Conservation (phyloP, 1,140 invertebrate species). For the Apis mellifera region DNA sequence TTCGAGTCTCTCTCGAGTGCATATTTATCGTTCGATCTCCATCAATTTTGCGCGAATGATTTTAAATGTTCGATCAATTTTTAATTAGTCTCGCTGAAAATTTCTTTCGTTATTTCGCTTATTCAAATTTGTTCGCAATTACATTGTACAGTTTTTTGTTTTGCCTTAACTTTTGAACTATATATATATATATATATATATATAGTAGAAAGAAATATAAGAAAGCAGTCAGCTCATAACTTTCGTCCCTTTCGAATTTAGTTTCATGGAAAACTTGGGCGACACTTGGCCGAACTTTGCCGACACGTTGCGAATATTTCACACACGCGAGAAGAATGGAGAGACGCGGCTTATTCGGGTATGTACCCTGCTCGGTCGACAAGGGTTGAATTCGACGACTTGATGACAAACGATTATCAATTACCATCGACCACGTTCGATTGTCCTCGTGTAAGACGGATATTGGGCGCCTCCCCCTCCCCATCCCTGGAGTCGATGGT, state of each 20-base stretch:
- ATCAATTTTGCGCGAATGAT: too few species aligned
- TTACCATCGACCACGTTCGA: conserved; percentile 46
- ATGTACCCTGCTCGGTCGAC: background rate
- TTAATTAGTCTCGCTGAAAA: too few species aligned
- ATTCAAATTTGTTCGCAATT: conserved; percentile 6
- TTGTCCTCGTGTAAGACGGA: conserved; percentile 37
- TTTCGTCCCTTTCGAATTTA: conserved; percentile 39
- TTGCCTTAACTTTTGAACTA: background rate
- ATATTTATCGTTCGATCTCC: background rate
- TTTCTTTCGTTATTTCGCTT: background rate
- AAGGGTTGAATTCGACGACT: too few species aligned
- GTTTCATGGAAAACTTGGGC: conserved; percentile 47
- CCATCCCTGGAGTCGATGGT: conserved; percentile 30
- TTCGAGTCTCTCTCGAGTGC: conserved; percentile 17
- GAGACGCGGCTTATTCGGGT: background rate
- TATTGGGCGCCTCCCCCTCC: conserved; percentile 6
- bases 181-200: too few species aligned
- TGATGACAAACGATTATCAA: conserved; percentile 42
- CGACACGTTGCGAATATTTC: conserved; percentile 50
- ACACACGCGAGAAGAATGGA: conserved; percentile 51
- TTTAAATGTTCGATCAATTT: too few species aligned
- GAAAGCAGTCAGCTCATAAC: conserved; percentile 32
- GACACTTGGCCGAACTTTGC: conserved; percentile 24
- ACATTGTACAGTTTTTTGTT: background rate
- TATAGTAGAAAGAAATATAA: background rate